Evolutionary conservation across 2,888 invertebrate species (phyloP).

Genomic region (Tridacna gigas): DNA sequence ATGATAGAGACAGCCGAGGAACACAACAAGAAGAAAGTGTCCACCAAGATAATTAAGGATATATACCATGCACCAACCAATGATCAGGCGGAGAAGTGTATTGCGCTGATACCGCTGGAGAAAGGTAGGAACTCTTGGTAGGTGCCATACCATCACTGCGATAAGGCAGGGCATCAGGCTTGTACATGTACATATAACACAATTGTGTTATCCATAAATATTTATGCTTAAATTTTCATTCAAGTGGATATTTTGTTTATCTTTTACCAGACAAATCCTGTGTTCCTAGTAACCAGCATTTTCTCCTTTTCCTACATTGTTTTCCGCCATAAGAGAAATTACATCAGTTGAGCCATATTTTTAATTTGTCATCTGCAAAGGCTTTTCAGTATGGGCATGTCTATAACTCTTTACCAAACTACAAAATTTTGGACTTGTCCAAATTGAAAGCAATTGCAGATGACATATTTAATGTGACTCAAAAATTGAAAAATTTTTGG

Average conservation of each 20-base stretch:
- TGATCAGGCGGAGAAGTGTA: constrained; percentile 82
- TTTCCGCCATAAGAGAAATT: too few relatives aligned
- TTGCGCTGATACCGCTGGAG: constrained; percentile 79
- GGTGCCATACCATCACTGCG: constrained; percentile 54
- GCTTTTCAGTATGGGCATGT: too few relatives aligned
- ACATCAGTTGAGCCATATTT: too few relatives aligned
- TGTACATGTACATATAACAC: background rate
- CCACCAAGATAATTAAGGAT: constrained; percentile 82
- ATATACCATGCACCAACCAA: constrained; percentile 81
- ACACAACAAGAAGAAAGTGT: constrained; percentile 81
- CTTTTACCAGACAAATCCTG: background rate
- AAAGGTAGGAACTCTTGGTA: constrained; percentile 82
- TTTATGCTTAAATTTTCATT: background rate
- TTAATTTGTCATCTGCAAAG: too few relatives aligned
- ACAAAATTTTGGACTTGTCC: too few relatives aligned
- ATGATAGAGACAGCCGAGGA: constrained; percentile 83
- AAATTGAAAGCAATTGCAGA: too few relatives aligned
- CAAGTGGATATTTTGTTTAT: background rate
- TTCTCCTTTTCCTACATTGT: too few relatives aligned
- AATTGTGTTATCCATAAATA: background rate
- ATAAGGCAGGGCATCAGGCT: constrained; percentile 14
- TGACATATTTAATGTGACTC: too few relatives aligned
- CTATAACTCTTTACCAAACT: too few relatives aligned
- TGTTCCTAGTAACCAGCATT: background rate
- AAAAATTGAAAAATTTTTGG: too few relatives aligned